Evolutionary conservation across 2,797 vertebrate species (phyloP).

Genomic region (Micropoecilia bifurca): DNA sequence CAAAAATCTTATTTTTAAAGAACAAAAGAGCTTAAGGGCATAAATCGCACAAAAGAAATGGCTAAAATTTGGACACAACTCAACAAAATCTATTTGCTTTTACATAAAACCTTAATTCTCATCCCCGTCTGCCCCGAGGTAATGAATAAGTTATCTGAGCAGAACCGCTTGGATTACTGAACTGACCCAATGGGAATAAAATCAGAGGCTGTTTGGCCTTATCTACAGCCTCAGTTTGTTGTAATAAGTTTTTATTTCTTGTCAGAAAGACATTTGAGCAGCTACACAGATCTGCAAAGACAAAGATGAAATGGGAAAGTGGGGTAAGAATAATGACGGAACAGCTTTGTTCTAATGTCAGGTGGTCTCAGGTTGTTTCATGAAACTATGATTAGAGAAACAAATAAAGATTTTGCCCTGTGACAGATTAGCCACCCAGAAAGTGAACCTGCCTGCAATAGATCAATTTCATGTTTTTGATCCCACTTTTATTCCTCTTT

Average conservation of each 20-base stretch:
- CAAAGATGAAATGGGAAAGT: not conserved
- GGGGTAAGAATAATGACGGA: not conserved
- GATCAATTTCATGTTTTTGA: not conserved
- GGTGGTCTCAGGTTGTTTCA: not conserved
- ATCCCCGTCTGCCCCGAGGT: slow-evolving; percentile 15
- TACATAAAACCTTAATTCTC: slow-evolving; percentile 23
- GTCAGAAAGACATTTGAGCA: not conserved
- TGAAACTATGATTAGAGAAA: not conserved
- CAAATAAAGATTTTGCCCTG: not conserved
- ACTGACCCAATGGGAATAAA: not conserved
- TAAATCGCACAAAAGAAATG: slow-evolving; percentile 19
- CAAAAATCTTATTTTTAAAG: slow-evolving; percentile 18
- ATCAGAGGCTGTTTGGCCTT: not conserved
- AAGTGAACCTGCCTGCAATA: not conserved
- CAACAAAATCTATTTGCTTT: slow-evolving; percentile 14
- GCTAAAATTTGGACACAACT: slow-evolving; percentile 17
- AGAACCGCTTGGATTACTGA: slow-evolving; percentile 6
- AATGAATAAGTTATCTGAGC: slow-evolving; percentile 10
- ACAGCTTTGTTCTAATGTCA: not conserved
- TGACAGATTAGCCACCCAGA: not conserved
- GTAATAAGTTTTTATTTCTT: not conserved
- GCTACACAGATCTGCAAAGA: not conserved
- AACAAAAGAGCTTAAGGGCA: not conserved
- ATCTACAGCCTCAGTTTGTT: not conserved
- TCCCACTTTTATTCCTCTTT: not conserved